A percentile compares a stretch with the other conserved stretches of the same genome.
phyloP scores from a whole-genome alignment of 2,797 vertebrate genomes.

The Cryptoprocta ferox region DNA sequence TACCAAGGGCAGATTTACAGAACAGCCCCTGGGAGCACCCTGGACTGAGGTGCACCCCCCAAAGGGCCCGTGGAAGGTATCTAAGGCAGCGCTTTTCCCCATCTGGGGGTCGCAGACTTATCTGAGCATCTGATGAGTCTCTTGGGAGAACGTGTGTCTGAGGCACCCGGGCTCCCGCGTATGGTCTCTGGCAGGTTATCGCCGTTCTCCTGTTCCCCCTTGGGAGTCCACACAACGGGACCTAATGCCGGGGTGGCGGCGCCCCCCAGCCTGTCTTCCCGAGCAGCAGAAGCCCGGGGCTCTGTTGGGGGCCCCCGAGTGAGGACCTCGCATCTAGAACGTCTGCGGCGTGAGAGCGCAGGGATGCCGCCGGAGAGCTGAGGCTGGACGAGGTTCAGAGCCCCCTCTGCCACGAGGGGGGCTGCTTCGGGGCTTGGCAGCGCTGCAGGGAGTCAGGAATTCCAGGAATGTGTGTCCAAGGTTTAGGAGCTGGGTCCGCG shows the following conservation, averaged over 20 bases:
- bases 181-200: rapidly evolving
- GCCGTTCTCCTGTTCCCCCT: too few species aligned
- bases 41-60: neutral
- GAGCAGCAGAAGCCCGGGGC: neutral
- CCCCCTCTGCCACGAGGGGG: rapidly evolving
- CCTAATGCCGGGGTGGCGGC: rapidly evolving
- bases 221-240: neutral
- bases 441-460: neutral
- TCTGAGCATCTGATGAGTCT: neutral
- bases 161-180: neutral
- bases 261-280: neutral
- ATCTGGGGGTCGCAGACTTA: neutral
- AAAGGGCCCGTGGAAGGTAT: neutral
- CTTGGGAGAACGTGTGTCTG: neutral
- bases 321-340: neutral
- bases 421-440: rapidly evolving
- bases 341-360: rapidly evolving
- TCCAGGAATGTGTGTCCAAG: neutral
- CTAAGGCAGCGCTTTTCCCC: neutral
- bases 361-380: neutral
- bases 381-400: neutral
- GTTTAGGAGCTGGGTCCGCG: neutral
- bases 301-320: rapidly evolving
- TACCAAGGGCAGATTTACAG: neutral
- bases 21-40: neutral